These are phyloP conservation scores for Drosophila pruinosa DNA, from an alignment of 1,140 invertebrate species.

Conservation along the genomic window DNA sequence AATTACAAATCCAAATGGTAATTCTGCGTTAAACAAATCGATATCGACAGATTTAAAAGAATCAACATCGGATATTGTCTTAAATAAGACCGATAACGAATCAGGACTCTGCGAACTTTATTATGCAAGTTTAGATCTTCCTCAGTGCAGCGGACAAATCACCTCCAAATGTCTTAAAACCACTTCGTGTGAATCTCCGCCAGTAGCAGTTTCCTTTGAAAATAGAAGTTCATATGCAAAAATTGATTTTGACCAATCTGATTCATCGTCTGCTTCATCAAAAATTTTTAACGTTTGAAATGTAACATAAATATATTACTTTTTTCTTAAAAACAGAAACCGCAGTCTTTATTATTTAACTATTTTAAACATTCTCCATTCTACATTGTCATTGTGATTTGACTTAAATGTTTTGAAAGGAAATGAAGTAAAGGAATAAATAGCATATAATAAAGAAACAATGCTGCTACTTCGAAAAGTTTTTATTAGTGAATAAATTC, in stretches of 20 bases:
- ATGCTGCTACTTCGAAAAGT: too few relatives aligned
- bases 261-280: slow-evolving; percentile 80
- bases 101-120: slow-evolving; percentile 84
- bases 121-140: slow-evolving; percentile 88
- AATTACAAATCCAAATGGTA: slow-evolving; percentile 7
- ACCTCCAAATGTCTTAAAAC: slow-evolving; percentile 69
- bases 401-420: too few relatives aligned
- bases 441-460: too few relatives aligned
- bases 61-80: slow-evolving; percentile 10
- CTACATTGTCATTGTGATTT: too few relatives aligned
- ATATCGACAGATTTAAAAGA: slow-evolving; percentile 13
- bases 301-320: slow-evolving; percentile 40
- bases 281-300: slow-evolving; percentile 71
- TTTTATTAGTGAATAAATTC: too few relatives aligned
- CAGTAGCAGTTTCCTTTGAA: slow-evolving; percentile 80
- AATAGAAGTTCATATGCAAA: slow-evolving; percentile 87
- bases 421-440: too few relatives aligned
- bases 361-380: not conserved
- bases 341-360: not conserved
- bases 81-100: slow-evolving; percentile 33
- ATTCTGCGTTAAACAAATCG: slow-evolving; percentile 10
- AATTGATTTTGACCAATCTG: slow-evolving; percentile 88
- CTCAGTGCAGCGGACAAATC: slow-evolving; percentile 69
- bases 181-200: slow-evolving; percentile 59
- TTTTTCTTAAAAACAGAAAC: slow-evolving; percentile 38